These are phyloP conservation scores for Rachycentron canadum DNA, from an alignment of 2,797 vertebrate species.

Conservation along the genomic window DNA sequence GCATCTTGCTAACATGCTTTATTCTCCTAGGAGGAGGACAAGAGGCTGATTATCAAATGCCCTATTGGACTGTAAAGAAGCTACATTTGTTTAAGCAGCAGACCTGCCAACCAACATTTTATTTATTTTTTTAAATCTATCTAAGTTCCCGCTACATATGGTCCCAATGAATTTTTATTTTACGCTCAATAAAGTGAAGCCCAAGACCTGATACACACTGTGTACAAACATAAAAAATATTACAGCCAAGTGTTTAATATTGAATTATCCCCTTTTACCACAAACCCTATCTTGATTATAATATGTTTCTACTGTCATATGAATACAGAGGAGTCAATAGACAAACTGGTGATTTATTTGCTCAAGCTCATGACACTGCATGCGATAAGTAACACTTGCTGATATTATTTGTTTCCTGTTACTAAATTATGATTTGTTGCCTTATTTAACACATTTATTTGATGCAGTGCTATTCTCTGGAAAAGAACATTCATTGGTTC, in stretches of 20 bases:
- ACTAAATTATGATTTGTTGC: not conserved
- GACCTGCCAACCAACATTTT: constrained; percentile 4
- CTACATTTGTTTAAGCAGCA: not conserved
- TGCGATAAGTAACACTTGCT: not conserved
- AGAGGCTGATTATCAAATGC: not conserved
- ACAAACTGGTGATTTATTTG: too few relatives aligned
- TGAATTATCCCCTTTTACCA: not conserved
- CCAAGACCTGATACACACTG: not conserved
- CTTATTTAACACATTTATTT: constrained; percentile 7
- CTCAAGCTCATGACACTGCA: too few relatives aligned
- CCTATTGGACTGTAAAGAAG: not conserved
- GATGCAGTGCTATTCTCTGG: not conserved
- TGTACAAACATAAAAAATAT: constrained; percentile 5
- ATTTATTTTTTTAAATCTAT: constrained; percentile 5
- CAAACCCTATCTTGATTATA: not conserved
- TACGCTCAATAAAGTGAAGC: not conserved
- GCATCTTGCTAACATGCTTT: not conserved
- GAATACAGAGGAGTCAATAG: not conserved
- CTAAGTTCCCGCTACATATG: not conserved
- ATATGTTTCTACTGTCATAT: not conserved
- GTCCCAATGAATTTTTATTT: constrained; percentile 25
- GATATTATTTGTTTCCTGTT: not conserved
- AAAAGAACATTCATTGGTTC: not conserved
- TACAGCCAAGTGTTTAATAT: constrained; percentile 9
- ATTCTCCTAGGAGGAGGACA: not conserved